A percentile compares a stretch with the other conserved stretches of the same genome.
Evolutionary conservation across 1,140 invertebrate genomes (phyloP).

Genomic region (Mycetomoellerius zeteki): DNA sequence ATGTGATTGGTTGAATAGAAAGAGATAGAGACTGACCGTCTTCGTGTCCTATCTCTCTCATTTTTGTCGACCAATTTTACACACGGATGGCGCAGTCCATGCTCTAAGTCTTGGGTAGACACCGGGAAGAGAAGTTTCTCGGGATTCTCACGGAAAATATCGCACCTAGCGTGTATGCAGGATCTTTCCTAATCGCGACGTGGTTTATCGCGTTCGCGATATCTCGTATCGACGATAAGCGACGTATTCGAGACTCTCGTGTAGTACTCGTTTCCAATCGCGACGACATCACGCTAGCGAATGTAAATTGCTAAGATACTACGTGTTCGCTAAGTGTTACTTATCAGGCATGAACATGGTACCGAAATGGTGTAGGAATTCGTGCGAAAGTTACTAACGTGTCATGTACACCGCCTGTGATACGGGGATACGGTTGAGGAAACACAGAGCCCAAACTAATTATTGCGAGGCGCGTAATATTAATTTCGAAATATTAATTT

Average conservation of each 20-base stretch:
- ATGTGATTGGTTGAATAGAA: too few relatives aligned
- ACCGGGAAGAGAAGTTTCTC: background rate
- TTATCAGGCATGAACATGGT: background rate
- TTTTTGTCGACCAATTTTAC: too few relatives aligned
- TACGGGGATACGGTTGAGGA: slow-evolving; percentile 22
- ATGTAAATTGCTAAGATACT: slow-evolving; percentile 31
- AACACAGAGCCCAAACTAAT: background rate
- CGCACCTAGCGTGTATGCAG: background rate
- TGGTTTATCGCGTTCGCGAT: slow-evolving; percentile 43
- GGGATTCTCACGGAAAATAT: slow-evolving; percentile 23
- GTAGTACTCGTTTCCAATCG: slow-evolving; percentile 30
- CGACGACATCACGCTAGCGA: background rate
- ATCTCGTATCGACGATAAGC: slow-evolving; percentile 35
- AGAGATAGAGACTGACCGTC: too few relatives aligned
- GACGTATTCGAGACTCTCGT: background rate
- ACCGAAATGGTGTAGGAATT: slow-evolving; percentile 30
- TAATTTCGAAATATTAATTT: background rate
- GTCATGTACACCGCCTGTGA: slow-evolving; percentile 9
- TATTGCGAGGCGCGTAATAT: slow-evolving; percentile 31
- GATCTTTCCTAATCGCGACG: slow-evolving; percentile 14
- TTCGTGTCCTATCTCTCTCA: too few relatives aligned
- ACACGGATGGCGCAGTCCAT: too few relatives aligned
- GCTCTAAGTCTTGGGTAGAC: too few relatives aligned
- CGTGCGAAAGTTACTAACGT: slow-evolving; percentile 15
- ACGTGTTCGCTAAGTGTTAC: slow-evolving; percentile 20